Base-by-base conservation (phyloP, 2,113 vertebrate species). In the Tetrao urogallus region DNA sequence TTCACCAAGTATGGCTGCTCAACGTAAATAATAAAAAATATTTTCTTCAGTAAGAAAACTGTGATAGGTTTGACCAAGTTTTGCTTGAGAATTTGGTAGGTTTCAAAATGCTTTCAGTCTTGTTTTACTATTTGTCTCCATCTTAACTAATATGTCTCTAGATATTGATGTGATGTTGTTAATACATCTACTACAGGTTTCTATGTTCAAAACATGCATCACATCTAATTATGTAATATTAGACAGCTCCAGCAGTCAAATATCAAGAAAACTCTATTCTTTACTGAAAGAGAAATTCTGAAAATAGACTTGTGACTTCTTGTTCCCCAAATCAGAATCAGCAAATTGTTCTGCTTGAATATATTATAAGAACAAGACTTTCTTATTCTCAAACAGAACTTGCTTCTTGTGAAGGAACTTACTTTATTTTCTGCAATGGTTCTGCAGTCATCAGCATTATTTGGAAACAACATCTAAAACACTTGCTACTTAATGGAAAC, bases 381-480 rank as follows among this genome's bases (percentile, higher is more conserved):
- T 94, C 66, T 74, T 43, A 64, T 20, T 74, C 63, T 76, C 63
- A 89, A 89, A 69, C 8, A 93, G 71, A 95, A 95, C 65, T 88
- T 63, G 11, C 21, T 92, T 67, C 45, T 63, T 67, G 57, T 52
- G 86, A 92, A 81, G 65, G 36, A 91, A 96, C 92, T 90, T 84
- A 60, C 38, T 66, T 85, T 64, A 43, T 93, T 92, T 94, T 83
- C 28, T 75, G 64, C 14, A 11, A 27, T 77, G 40, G 47, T 93
- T 91, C 69, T 88, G 70, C 82, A 94, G 48, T 83, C 85, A 74
- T 91, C 88, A 72, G 80, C 93, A 86, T 69, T 91, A 96, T 96
- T 74, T 89, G 43, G 60, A 90, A 91, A 84, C 48, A 54, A 81
- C 38, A 80, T 74, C 63, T 65, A 63, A 64, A 96, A 38, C 7